Evolutionary conservation across 1,140 invertebrate species (phyloP).

Genomic region (Conopomorpha cramerella): DNA sequence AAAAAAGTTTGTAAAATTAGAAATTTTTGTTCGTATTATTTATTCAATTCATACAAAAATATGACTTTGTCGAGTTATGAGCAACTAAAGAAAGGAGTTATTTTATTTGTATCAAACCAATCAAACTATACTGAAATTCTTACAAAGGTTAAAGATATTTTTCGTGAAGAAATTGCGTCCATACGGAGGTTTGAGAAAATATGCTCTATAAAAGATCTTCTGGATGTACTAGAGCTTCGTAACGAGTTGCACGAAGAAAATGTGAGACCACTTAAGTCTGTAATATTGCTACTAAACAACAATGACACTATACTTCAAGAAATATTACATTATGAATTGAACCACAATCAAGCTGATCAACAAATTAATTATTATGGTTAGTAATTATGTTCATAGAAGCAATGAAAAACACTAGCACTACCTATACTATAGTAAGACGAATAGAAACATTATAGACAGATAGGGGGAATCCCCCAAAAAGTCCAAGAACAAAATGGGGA

Average conservation of each 20-base stretch:
- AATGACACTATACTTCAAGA: slow-evolving; percentile 18
- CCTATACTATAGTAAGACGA: too few relatives aligned
- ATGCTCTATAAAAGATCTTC: slow-evolving; percentile 22
- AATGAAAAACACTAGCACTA: too few relatives aligned
- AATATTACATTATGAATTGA: slow-evolving; percentile 26
- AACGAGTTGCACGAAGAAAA: slow-evolving; percentile 38
- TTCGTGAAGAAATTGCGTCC: slow-evolving; percentile 36
- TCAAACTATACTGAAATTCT: slow-evolving; percentile 23
- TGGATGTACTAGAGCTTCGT: slow-evolving; percentile 35
- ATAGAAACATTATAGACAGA: too few relatives aligned
- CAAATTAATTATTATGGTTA: slow-evolving; percentile 27
- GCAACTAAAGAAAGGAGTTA: slow-evolving; percentile 25
- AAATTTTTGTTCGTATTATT: too few relatives aligned
- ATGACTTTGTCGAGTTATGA: slow-evolving; percentile 29
- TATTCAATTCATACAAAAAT: too few relatives aligned
- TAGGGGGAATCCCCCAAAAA: too few relatives aligned
- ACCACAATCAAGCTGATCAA: slow-evolving; percentile 11
- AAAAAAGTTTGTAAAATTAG: too few relatives aligned
- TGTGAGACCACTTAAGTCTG: slow-evolving; percentile 27
- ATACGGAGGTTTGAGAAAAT: slow-evolving; percentile 31
- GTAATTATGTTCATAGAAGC: too few relatives aligned
- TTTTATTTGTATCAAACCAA: slow-evolving; percentile 17
- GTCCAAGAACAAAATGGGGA: too few relatives aligned
- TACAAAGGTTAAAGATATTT: slow-evolving; percentile 28
- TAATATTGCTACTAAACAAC: slow-evolving; percentile 16